Percentiles rank a stretch among this genome's conserved stretches.
Conservation (phyloP, 2,113 vertebrate genomes). For the Plestiodon gilberti region DNA sequence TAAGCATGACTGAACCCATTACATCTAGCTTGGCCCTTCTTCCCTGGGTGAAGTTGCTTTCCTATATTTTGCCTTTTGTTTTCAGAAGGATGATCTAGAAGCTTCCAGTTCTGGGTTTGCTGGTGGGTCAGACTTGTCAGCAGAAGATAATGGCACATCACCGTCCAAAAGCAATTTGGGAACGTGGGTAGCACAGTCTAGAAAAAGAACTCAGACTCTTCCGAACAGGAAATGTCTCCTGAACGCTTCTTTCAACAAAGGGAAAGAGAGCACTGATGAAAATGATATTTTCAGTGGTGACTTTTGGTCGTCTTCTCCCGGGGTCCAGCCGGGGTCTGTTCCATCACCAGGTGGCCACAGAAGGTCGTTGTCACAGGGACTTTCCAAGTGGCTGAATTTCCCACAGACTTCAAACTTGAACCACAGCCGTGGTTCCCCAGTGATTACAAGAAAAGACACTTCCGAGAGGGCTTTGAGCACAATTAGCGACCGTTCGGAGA, state of each 20-base stretch:
- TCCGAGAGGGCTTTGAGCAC: constrained; percentile 19
- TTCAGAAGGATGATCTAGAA: constrained; percentile 59
- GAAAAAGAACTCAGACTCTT: constrained; percentile 94
- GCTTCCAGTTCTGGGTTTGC: background rate
- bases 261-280: constrained; percentile 48
- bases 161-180: constrained; percentile 25
- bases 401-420: constrained; percentile 63
- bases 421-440: constrained; percentile 27
- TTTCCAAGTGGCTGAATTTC: constrained; percentile 82
- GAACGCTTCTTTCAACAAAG: constrained; percentile 49
- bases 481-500: constrained; percentile 39
- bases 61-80: background rate
- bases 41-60: background rate
- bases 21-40: too few species aligned
- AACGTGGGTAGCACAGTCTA: constrained; percentile 72
- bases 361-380: constrained; percentile 87
- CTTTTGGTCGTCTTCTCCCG: constrained; percentile 65
- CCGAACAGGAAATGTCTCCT: constrained; percentile 79
- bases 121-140: background rate
- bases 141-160: background rate
- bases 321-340: background rate
- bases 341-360: constrained; percentile 69
- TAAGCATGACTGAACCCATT: background rate
- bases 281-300: constrained; percentile 57
- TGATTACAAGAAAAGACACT: background rate